These are phyloP conservation scores for Manacus vitellinus DNA, from an alignment of 2,113 vertebrate species.

Conservation along the genomic window DNA sequence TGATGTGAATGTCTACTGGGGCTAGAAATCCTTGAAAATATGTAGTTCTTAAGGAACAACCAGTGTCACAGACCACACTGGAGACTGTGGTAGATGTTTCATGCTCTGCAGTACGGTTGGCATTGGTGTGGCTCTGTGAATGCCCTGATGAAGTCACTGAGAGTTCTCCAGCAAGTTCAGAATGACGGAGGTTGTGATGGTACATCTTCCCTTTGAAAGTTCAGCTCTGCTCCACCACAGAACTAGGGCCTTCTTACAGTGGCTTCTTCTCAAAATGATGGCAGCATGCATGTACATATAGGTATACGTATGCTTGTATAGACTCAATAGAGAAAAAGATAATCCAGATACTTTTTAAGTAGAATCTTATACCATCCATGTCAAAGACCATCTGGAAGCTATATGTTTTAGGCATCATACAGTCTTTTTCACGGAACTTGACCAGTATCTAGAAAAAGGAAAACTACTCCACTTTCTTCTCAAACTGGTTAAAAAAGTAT, in stretches of 20 bases:
- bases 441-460: not conserved
- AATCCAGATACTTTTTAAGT: not conserved
- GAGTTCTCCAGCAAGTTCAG: not conserved
- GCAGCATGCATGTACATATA: accelerated
- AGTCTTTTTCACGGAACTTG: not conserved
- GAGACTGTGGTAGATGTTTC: not conserved
- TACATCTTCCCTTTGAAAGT: not conserved
- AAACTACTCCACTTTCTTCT: not conserved
- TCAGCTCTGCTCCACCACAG: not conserved
- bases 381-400: not conserved
- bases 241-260: not conserved
- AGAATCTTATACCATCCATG: not conserved
- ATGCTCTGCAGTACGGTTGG: accelerated
- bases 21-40: not conserved
- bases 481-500: not conserved
- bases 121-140: not conserved
- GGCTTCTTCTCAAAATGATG: not conserved
- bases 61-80: accelerated
- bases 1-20: not conserved
- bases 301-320: not conserved
- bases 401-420: not conserved
- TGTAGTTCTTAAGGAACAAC: not conserved
- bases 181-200: not conserved
- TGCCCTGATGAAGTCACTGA: not conserved
- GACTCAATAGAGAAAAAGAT: not conserved